Evolutionary conservation across 2,888 invertebrate species (phyloP), one percentile per base, ranked within the genome.

Genomic region (Leptinotarsa haldemani): DNA sequence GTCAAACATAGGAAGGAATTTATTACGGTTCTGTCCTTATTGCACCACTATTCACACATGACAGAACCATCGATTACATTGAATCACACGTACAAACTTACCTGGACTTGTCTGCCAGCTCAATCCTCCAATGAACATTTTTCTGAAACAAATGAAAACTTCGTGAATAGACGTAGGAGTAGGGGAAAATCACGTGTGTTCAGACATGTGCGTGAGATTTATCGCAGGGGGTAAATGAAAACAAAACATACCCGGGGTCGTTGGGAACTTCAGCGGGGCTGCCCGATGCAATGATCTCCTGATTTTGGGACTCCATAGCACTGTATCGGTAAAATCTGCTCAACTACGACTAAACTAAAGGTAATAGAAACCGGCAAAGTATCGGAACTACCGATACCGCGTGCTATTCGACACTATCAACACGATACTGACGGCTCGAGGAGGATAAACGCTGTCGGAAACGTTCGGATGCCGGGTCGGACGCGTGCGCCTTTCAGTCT

Each of bases 31-130:
- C 9, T 12, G 7, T 56, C 20, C 22, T 20, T 56, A 56, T 20
- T 18, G 56, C 20, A 18, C 20, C 20, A 56, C 20, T 12, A 22
- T 20, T 56, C 18, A 13, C 61, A 30, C 9, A 56, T 13, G 25
- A 61, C 15, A 61, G 4, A 61, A 61, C 58, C 12, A 15, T n/a
- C 16, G 58, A 61, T 25, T 61, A 4, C 22, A 61, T 61, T 15
- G n/a, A 25, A 25, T 25, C 30, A 13, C n/a, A 15, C 2, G 61
- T 46, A 48, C 18, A 15, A 46, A 69, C 92, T 91, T 92, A 98
- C 98, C 98, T 94, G 98, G 97, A 92, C 97, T 98, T 88, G 98
- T 99, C 92, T 98, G 98, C 98, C 98, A 99, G 92, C 98, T 98
- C 88, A 99, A 94, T 88, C 99, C 99, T 88, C 99, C 99, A 91